Base-by-base conservation (phyloP, 1,140 invertebrate species). In the Trichoplusia ni region DNA sequence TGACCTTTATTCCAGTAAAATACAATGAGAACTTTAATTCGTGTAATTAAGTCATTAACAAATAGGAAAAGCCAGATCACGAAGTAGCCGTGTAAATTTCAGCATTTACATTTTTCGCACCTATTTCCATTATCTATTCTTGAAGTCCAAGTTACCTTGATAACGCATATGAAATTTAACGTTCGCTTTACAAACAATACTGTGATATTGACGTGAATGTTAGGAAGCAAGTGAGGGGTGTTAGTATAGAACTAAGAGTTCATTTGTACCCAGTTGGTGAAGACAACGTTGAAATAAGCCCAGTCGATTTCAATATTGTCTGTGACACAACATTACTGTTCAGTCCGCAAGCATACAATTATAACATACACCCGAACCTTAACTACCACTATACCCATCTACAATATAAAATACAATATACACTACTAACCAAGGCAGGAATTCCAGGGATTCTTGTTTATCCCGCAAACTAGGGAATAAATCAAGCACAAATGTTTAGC, bases 341-440 rank as follows among this genome's bases (percentile, higher is more conserved):
- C 40, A 33, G 37, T 29, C 37, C 37, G 29, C 47, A 70, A 38
- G 35, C 56, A 68, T 40, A 65, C 62, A 71, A n/a, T 65, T 46
- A 66, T 44, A 35, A 67, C 33, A 66, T 61, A 68, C 51, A 71
- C 58, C 73, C 68, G 67, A 42, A 64, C 59, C 69, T 37, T 54
- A 64, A 44, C 21, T 63, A 70, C 67, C 66, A 19, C 72, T 67
- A 75, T 69, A 29, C 73, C 49, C 37, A 75, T 51, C 63, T 77
- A 64, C 59, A 79, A 83, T 47, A 67, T 70, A 80, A 78, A 79
- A 81, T 85, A 85, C 76, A 79, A 71, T 77, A 72, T 83, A 79
- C 76, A 78, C 77, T 94, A 94, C 93, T 93, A 93, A 94, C 93
- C 93, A 94, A 92, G 93, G 93, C 84, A 93, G 91, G 92, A 93